Percentiles rank a stretch among this genome's conserved stretches.
These are phyloP conservation scores for Drosophila basisetae DNA, from an alignment of 2,888 invertebrate genomes.

Conservation along the genomic window DNA sequence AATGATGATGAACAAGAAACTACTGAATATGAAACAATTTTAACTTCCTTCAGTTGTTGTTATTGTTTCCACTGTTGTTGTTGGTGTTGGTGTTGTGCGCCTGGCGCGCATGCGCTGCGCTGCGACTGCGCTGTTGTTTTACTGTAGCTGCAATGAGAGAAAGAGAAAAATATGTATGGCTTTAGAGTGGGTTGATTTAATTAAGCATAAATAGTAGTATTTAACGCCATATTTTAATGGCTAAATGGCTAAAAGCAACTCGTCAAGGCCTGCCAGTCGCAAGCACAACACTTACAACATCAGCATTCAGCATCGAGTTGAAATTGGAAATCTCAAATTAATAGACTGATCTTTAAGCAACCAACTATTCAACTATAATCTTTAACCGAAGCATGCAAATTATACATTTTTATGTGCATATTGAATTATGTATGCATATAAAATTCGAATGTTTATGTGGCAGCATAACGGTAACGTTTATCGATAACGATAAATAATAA, in stretches of 20 bases:
- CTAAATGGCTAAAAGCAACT: neutral
- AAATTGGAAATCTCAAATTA: neutral
- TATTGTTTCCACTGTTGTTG: neutral
- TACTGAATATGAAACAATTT: neutral
- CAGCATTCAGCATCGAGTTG: neutral
- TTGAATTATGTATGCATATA: neutral
- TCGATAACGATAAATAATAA: neutral
- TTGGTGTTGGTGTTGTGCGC: slow-evolving; percentile 23
- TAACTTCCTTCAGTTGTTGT: neutral
- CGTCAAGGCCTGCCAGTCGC: slow-evolving; percentile 25
- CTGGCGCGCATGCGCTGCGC: slow-evolving; percentile 54
- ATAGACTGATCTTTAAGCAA: neutral
- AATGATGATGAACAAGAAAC: neutral
- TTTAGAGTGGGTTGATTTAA: slow-evolving; percentile 27
- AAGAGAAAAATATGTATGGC: slow-evolving; percentile 1
- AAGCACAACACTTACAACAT: neutral
- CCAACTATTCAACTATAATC: neutral
- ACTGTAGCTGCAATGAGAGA: slow-evolving; percentile 45
- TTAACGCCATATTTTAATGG: slow-evolving; percentile 9
- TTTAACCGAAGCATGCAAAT: neutral
- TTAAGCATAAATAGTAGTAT: slow-evolving; percentile 18
- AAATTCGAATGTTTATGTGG: neutral
- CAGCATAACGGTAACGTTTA: neutral
- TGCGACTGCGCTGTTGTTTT: slow-evolving; percentile 51
- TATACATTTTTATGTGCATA: neutral